phyloP scores from a whole-genome alignment of 2,888 invertebrate species.

The Melipona bicolor region DNA sequence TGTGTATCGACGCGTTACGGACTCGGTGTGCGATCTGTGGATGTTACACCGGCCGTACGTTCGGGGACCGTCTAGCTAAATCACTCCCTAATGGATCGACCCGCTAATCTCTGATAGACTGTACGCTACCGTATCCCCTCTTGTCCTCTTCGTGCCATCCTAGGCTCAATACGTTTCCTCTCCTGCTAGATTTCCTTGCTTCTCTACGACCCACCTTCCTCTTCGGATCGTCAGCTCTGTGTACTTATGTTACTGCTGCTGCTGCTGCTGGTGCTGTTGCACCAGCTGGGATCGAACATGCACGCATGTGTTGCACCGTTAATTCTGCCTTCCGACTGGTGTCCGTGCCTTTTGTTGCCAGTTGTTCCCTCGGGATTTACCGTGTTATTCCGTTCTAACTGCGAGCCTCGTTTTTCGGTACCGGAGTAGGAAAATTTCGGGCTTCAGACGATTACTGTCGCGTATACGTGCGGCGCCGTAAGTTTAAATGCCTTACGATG shows the following conservation, averaged over 20 bases:
- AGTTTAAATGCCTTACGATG: not conserved
- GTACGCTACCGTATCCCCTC: constrained; percentile 56
- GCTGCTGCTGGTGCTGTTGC: not conserved
- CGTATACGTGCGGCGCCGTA: not conserved
- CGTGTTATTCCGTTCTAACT: not conserved
- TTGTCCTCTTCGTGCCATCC: constrained; percentile 27
- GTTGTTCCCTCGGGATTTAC: not conserved
- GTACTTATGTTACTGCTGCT: constrained; percentile 29
- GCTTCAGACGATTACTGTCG: not conserved
- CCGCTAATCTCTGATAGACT: constrained; percentile 80
- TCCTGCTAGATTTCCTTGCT: constrained; percentile 33
- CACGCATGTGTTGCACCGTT: constrained; percentile 43
- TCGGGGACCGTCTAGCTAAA: constrained; percentile 77
- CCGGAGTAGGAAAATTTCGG: not conserved
- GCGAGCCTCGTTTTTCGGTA: not conserved
- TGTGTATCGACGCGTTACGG: constrained; percentile 29
- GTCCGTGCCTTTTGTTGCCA: constrained; percentile 20
- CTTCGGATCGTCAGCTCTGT: constrained; percentile 27
- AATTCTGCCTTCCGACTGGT: constrained; percentile 22
- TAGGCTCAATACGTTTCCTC: constrained; percentile 45
- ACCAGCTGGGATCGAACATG: constrained; percentile 41
- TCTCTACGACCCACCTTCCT: constrained; percentile 33
- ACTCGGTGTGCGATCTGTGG: constrained; percentile 32
- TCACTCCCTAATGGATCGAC: constrained; percentile 80
- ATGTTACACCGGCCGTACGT: constrained; percentile 56